Evolutionary conservation across 1,140 invertebrate species (phyloP).

Genomic region (Drosophila nebulosa): DNA sequence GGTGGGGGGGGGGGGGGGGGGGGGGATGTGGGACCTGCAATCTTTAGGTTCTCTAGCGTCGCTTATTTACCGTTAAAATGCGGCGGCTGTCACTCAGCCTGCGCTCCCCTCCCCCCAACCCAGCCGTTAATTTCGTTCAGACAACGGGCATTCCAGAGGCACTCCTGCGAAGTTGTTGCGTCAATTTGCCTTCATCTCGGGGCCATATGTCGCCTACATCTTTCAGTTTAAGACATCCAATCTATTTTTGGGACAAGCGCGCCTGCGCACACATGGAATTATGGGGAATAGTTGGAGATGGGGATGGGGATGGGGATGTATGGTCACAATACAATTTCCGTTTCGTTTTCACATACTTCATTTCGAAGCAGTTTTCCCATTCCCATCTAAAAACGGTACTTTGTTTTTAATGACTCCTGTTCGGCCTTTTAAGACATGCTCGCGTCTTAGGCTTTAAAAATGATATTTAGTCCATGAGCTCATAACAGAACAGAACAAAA

Average conservation of each 20-base stretch:
- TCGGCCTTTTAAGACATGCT: conserved; percentile 33
- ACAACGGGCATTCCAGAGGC: neutral
- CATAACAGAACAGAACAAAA: too few relatives aligned
- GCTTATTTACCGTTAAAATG: conserved; percentile 74
- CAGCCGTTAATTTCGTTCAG: conserved; percentile 44
- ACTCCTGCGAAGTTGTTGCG: conserved; percentile 8
- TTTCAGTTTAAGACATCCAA: neutral
- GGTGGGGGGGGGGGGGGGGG: too few relatives aligned
- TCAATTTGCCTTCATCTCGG: conserved; percentile 34
- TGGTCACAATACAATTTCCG: neutral
- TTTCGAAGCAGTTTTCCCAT: conserved; percentile 46
- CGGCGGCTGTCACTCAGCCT: conserved; percentile 62
- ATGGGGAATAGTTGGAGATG: neutral
- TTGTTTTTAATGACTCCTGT: conserved; percentile 57
- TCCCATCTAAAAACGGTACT: conserved; percentile 32
- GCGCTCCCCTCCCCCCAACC: conserved; percentile 76
- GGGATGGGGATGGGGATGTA: too few relatives aligned
- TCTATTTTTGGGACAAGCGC: conserved; percentile 44
- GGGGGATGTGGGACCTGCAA: neutral
- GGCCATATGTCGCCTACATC: conserved; percentile 56
- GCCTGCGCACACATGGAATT: conserved; percentile 51
- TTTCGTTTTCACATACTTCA: conserved; percentile 38
- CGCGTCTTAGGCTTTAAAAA: conserved; percentile 33
- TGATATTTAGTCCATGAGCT: conserved; percentile 65
- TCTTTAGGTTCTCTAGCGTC: conserved; percentile 33